Conservation (phyloP, 1,140 invertebrate genomes). For the Brachionus plicatilis region DNA sequence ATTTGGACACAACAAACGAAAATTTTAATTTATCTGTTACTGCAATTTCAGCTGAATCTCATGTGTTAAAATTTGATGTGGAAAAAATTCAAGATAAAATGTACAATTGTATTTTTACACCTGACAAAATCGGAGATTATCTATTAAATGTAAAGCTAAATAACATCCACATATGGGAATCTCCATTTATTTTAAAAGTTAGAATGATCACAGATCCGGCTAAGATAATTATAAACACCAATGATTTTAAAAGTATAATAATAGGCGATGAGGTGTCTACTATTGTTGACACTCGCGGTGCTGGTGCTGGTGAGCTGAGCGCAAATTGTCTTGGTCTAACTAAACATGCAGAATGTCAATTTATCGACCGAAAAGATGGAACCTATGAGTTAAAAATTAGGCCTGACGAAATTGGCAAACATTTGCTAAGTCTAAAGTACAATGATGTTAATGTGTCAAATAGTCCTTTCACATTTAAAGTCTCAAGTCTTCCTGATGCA, state of each 20-base stretch:
- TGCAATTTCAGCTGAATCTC: conserved; percentile 64
- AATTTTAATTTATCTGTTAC: conserved; percentile 67
- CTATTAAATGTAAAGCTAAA: conserved; percentile 88
- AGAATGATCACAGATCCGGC: conserved; percentile 69
- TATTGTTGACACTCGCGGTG: conserved; percentile 89
- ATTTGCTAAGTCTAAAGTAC: conserved; percentile 66
- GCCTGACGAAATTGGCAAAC: conserved; percentile 84
- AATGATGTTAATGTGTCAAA: conserved; percentile 1
- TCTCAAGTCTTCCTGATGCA: conserved; percentile 87
- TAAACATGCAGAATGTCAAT: conserved; percentile 81
- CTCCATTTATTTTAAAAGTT: conserved; percentile 81
- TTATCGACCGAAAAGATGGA: conserved; percentile 94
- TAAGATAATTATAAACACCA: conserved; percentile 61
- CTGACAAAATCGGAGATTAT: conserved; percentile 63
- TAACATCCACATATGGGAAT: conserved; percentile 75
- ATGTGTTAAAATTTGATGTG: conserved; percentile 46
- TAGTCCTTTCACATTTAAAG: conserved; percentile 61
- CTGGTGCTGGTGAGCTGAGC: conserved; percentile 83
- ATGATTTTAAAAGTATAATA: conserved; percentile 81
- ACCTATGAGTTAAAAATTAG: conserved; percentile 90
- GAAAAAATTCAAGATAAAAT: conserved; percentile 64
- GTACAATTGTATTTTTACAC: conserved; percentile 82
- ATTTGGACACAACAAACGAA: conserved; percentile 61
- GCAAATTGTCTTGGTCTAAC: conserved; percentile 90
- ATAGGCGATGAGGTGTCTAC: conserved; percentile 87